Base-by-base conservation (phyloP, 2,113 vertebrate genomes). In the Istiophorus platypterus region DNA sequence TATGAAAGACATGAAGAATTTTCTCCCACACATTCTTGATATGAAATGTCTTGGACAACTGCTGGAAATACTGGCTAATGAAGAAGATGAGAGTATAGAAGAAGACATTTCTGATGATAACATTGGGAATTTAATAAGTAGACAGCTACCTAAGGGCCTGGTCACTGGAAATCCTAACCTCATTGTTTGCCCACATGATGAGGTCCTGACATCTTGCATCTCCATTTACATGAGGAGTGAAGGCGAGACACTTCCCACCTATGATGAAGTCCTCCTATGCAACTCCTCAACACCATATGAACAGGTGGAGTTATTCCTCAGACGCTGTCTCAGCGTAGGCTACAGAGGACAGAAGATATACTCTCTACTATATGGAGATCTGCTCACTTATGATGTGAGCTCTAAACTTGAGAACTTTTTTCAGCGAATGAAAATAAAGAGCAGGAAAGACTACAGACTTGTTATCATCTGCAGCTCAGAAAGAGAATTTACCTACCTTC, bases 231-330 rank as follows among this genome's bases (percentile, higher is more conserved):
- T 98, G 97, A 94, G 93, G 73, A 96, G 90, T 63, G 88, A 90
- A 0, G 0, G 22, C 0, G 94, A 97, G 87, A 92, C 92, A 11
- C 94, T 99, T 2, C 98, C 98, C 52, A 95, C 94, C 15, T 98
- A 95, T 0, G 97, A 98, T 0, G 98, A 99, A 84, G 97, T 98
- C n/a, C 94, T 99, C 0, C 89, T 99, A 34, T 99, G 98, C 78
- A 95, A 93, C 17, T 91, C 96, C 2, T 93, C 85, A 1, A 99
- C 96, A 22, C 91, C 93, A 0, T 95, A 94, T 0, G 98, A 99
- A 84, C 95, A 99, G 82, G 97, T 96, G 76, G 97, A 93, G 17
- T 95, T 99, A 18, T 97, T 99, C 52, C 92, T 99, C 72, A 95
- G 95, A 66, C 94, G 98, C 13, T 99, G 97, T 89, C 95, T 99